Conservation (phyloP, 2,888 invertebrate genomes). For the Opisthograptis luteolata region DNA sequence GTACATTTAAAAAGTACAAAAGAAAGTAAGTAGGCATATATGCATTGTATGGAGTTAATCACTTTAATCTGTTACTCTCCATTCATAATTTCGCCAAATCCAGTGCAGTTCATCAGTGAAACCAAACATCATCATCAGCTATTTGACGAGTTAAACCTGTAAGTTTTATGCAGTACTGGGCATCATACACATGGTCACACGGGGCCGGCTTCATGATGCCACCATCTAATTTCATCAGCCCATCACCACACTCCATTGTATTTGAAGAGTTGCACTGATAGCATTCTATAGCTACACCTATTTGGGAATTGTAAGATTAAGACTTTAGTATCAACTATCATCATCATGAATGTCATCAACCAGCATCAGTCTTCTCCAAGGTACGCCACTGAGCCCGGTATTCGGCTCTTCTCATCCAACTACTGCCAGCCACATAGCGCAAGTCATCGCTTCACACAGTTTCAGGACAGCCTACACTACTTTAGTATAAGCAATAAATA, state of each 20-base stretch:
- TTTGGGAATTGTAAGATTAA: background rate
- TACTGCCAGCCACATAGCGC: too few species aligned
- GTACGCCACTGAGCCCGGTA: too few species aligned
- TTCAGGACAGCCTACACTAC: too few species aligned
- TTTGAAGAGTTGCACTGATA: constrained; percentile 91
- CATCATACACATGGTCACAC: constrained; percentile 90
- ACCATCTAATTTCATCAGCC: constrained; percentile 84
- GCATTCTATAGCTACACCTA: constrained; percentile 86
- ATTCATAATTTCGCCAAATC: background rate
- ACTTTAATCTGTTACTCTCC: too few species aligned
- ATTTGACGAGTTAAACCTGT: constrained; percentile 76
- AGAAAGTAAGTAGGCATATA: too few species aligned
- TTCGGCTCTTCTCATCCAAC: too few species aligned
- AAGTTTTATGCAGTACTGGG: constrained; percentile 93
- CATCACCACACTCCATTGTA: constrained; percentile 87
- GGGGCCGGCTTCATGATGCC: constrained; percentile 83
- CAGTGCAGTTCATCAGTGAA: constrained; percentile 27
- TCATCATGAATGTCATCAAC: too few species aligned
- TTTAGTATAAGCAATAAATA: too few species aligned
- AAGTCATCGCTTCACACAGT: too few species aligned
- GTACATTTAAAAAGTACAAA: too few species aligned
- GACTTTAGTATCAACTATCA: background rate
- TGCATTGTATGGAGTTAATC: too few species aligned
- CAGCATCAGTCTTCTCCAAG: too few species aligned
- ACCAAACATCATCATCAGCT: constrained; percentile 72